Evolutionary conservation across 2,888 invertebrate species (phyloP).

Genomic region (Caenorhabditis macrosperma): DNA sequence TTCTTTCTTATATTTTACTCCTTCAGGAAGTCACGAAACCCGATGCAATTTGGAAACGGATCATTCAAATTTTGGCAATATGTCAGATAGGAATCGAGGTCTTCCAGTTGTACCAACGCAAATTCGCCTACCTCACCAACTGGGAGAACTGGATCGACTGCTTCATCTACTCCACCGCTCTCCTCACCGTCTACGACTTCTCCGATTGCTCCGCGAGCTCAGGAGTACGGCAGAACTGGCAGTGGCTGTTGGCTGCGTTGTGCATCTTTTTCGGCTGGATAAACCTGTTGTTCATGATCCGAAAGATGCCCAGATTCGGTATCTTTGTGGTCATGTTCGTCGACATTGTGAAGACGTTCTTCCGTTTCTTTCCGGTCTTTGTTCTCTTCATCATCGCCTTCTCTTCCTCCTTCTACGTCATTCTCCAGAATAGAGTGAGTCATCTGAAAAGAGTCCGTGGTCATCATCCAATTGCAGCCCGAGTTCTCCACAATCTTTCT

Average conservation of each 20-base stretch:
- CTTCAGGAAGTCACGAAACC: conserved; percentile 33
- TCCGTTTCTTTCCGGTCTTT: conserved; percentile 81
- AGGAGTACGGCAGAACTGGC: conserved; percentile 81
- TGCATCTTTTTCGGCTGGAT: conserved; percentile 82
- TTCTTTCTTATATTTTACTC: not conserved
- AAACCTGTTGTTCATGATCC: conserved; percentile 80
- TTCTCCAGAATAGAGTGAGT: conserved; percentile 76
- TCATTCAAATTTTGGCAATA: conserved; percentile 80
- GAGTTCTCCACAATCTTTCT: conserved; percentile 77
- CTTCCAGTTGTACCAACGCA: conserved; percentile 81
- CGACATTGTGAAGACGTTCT: conserved; percentile 81
- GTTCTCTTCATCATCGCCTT: conserved; percentile 79
- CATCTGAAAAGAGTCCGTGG: not conserved
- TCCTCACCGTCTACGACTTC: conserved; percentile 82
- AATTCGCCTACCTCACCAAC: conserved; percentile 81
- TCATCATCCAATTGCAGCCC: conserved; percentile 58
- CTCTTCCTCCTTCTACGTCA: conserved; percentile 71
- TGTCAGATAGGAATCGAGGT: conserved; percentile 80
- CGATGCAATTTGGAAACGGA: conserved; percentile 50
- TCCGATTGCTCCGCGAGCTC: conserved; percentile 80
- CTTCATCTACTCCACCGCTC: conserved; percentile 82
- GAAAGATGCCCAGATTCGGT: conserved; percentile 80
- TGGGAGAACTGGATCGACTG: conserved; percentile 82
- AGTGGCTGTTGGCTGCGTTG: conserved; percentile 82
- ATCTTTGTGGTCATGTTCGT: conserved; percentile 82